Base-by-base conservation (phyloP, 1,140 invertebrate genomes). In the Sminthurides bifidus region DNA sequence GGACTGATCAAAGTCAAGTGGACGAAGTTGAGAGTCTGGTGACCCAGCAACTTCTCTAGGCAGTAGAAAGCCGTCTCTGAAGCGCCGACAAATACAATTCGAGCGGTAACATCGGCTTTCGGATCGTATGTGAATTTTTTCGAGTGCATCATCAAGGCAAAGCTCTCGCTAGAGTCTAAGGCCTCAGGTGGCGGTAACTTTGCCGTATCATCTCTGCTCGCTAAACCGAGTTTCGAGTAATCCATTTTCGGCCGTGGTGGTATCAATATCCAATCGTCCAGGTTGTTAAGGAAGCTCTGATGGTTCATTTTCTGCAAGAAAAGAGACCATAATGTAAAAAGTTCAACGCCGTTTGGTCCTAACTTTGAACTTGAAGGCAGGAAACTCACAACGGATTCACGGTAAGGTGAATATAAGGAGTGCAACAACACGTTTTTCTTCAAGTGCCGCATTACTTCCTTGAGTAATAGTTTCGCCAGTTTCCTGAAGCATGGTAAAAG, bases 31-130 rank as follows among this genome's bases (percentile, higher is more conserved):
- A 74, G 54, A 17, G 46, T 63, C 21, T 54, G 54, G 17, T 54
- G 62, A 60, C 79, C 76, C 35, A 81, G 67, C 3, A 87, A 68
- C 19, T 75, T 71, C 65, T 85, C 81, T 14, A 84, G 50, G 65
- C 85, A 83, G 3, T 81, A 70, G 1, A 85, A 68, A 1, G 79
- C 81, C 8, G 80, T 80, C 40, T 80, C 74, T 41, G 83, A 84
- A 14, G 80, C 81, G 1, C 84, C 84, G 0, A 86, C 77, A 5
- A 87, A 76, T 1, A 87, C 81, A 48, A 88, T 81, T 57, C 77
- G 77, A 8, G 73, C 68, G 54, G 80, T 80, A n/a, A 80, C 68
- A 33, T 71, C 68, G 0, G 71, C 64, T 56, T 71, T 74, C 1
- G 70, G 68, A 30, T 64, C 62, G 29, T 52, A 56, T 12, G 38